phyloP scores from a whole-genome alignment of 2,888 invertebrate species.

The Pardosa pseudoannulata region DNA sequence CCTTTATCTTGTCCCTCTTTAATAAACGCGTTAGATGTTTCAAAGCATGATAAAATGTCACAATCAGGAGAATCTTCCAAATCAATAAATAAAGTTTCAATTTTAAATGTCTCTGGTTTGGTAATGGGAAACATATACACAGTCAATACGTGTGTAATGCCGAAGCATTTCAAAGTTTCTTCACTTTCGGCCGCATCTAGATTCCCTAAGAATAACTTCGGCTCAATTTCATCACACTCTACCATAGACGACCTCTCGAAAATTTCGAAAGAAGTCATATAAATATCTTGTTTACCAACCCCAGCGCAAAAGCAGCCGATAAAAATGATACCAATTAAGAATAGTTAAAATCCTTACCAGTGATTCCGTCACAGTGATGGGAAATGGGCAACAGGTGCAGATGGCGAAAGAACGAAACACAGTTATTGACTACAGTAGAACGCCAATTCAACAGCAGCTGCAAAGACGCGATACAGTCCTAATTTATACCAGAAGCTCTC shows the following conservation, averaged over 20 bases:
- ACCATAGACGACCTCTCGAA: constrained; percentile 67
- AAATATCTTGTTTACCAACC: constrained; percentile 22
- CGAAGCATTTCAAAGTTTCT: constrained; percentile 54
- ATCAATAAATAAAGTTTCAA: constrained; percentile 64
- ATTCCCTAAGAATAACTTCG: constrained; percentile 58
- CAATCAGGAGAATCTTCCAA: constrained; percentile 60
- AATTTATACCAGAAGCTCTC: too few species aligned
- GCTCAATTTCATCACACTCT: constrained; percentile 71
- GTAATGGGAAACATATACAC: constrained; percentile 64
- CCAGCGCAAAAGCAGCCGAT: constrained; percentile 5
- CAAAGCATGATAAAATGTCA: constrained; percentile 65
- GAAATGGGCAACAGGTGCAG: too few species aligned
- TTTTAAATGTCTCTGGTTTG: constrained; percentile 32
- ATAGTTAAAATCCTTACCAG: neutral
- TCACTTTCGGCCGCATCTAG: constrained; percentile 63
- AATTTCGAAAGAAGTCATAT: constrained; percentile 64
- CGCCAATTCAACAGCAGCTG: too few species aligned
- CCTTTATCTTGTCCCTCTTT: constrained; percentile 83
- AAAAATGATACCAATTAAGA: neutral
- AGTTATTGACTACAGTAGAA: too few species aligned
- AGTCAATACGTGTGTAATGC: constrained; percentile 69
- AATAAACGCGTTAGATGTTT: constrained; percentile 65
- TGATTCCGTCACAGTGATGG: too few species aligned
- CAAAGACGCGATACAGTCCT: too few species aligned
- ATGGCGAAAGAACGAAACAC: too few species aligned